A percentile compares a stretch with the other conserved stretches of the same genome.
Evolutionary conservation across 1,140 invertebrate genomes (phyloP).

Genomic region (Philotrypesis tridentata): DNA sequence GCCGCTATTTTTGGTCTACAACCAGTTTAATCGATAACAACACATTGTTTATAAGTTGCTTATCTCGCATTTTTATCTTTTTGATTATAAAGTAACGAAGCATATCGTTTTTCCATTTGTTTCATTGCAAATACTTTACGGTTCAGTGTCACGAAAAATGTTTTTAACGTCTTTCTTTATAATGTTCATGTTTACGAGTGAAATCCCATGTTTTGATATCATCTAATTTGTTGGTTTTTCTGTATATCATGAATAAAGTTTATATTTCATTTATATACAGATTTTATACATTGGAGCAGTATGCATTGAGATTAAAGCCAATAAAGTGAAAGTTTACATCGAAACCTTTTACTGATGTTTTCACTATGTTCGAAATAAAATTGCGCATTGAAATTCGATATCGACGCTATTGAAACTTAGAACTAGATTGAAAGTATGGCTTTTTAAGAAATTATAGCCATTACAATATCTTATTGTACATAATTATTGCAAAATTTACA

Average conservation of each 20-base stretch:
- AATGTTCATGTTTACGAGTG: not conserved
- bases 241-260: not conserved
- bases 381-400: not conserved
- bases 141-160: not conserved
- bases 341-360: not conserved
- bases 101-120: not conserved
- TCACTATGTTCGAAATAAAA: not conserved
- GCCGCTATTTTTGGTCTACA: conserved; percentile 10
- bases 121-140: not conserved
- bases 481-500: too few relatives aligned
- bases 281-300: not conserved
- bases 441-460: not conserved
- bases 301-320: not conserved
- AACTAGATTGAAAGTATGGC: not conserved
- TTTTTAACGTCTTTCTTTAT: not conserved
- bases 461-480: too few relatives aligned
- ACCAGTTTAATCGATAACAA: conserved; percentile 6
- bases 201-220: not conserved
- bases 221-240: not conserved
- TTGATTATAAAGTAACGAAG: too few relatives aligned
- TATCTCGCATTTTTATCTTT: not conserved
- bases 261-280: not conserved
- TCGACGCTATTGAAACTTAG: not conserved
- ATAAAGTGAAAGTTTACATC: not conserved
- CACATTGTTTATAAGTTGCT: conserved; percentile 16